phyloP scores from a whole-genome alignment of 2,888 invertebrate species.

The Eucera pruinosa region DNA sequence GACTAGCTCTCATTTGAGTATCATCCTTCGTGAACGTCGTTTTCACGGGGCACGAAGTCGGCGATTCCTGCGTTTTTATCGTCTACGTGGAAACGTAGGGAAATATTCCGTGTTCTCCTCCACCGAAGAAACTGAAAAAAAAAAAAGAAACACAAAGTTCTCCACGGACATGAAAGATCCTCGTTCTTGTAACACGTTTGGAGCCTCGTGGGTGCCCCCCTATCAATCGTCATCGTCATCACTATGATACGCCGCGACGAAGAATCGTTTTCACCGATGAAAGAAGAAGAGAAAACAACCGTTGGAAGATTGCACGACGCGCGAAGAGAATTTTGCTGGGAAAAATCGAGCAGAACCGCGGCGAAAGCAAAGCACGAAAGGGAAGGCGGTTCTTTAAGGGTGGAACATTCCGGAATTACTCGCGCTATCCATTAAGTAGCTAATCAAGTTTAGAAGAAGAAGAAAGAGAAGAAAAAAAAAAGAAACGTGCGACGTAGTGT shows the following conservation, averaged over 20 bases:
- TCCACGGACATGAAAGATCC: constrained; percentile 11
- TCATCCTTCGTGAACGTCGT: constrained; percentile 47
- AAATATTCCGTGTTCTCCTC: constrained; percentile 16
- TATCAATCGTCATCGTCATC: constrained; percentile 32
- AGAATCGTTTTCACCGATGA: constrained; percentile 4
- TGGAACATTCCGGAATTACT: constrained; percentile 19
- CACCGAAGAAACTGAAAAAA: background rate
- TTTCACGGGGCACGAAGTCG: constrained; percentile 35
- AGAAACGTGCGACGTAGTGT: constrained; percentile 18
- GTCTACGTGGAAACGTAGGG: constrained; percentile 12
- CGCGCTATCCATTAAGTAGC: constrained; percentile 26
- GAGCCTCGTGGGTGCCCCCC: constrained; percentile 42
- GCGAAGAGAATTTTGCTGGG: background rate
- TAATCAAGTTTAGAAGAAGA: constrained; percentile 26
- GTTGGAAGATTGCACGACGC: background rate
- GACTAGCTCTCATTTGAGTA: constrained; percentile 58
- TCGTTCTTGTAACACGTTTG: constrained; percentile 27
- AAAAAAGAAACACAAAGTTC: background rate
- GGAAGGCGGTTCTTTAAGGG: background rate
- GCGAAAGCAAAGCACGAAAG: too few species aligned
- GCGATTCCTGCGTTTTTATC: constrained; percentile 37
- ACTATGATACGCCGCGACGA: constrained; percentile 1
- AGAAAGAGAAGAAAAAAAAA: too few species aligned
- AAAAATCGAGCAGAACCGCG: too few species aligned
- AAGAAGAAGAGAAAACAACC: background rate